phyloP scores from a whole-genome alignment of 2,797 vertebrate genomes.

The Xenopus petersii region DNA sequence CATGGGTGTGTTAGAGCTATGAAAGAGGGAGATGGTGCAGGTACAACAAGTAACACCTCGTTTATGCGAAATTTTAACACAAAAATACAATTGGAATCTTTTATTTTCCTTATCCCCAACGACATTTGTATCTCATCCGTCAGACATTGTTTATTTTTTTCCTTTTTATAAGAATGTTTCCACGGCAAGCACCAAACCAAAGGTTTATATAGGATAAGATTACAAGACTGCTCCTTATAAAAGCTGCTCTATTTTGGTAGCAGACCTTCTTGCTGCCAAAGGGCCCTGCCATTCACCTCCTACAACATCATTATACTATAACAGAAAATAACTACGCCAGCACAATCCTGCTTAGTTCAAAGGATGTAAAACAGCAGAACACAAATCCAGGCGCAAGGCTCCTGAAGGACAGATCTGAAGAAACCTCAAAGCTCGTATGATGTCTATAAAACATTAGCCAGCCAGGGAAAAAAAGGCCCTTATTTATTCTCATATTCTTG shows the following conservation, averaged over 20 bases:
- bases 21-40: neutral
- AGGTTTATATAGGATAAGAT: neutral
- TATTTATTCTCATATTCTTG: conserved; percentile 9
- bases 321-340: conserved; percentile 14
- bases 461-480: neutral
- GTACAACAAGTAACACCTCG: neutral
- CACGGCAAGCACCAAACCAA: neutral
- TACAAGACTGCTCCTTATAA: conserved; percentile 4
- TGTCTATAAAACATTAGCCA: conserved; percentile 19
- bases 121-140: neutral
- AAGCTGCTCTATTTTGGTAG: conserved; percentile 13
- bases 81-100: too few species aligned
- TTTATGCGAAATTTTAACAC: too few species aligned
- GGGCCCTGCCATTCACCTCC: neutral
- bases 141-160: too few species aligned
- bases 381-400: neutral
- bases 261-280: neutral
- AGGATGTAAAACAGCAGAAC: conserved; percentile 15
- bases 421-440: conserved; percentile 4
- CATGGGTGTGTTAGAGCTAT: conserved; percentile 1
- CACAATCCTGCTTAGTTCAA: conserved; percentile 16
- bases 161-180: too few species aligned
- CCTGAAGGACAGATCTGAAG: conserved; percentile 15
- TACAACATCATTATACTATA: conserved; percentile 24
- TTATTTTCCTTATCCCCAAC: too few species aligned